phyloP scores from a whole-genome alignment of 2,888 invertebrate genomes.

The Ceramica pisi region DNA sequence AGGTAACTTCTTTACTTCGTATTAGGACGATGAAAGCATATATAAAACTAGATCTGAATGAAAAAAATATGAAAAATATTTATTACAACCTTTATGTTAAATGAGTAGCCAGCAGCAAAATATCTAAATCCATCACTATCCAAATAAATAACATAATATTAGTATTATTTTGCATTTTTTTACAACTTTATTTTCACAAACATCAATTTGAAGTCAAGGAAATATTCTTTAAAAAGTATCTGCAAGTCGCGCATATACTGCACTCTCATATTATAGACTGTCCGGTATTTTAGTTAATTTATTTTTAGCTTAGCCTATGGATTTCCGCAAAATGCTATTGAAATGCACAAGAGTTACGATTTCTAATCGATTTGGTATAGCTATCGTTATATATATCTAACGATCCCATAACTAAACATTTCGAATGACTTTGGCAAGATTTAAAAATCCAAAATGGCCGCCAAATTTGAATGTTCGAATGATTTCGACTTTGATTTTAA shows the following conservation, averaged over 20 bases:
- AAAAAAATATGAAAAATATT: not conserved
- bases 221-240: constrained; percentile 47
- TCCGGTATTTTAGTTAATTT: constrained; percentile 82
- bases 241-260: constrained; percentile 69
- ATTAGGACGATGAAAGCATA: no score
- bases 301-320: constrained; percentile 78
- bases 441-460: constrained; percentile 41
- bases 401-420: not conserved
- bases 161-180: not conserved
- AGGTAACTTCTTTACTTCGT: no score
- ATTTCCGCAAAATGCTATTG: constrained; percentile 79
- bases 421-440: constrained; percentile 18
- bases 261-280: constrained; percentile 74
- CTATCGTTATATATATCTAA: constrained; percentile 15
- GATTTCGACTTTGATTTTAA: constrained; percentile 14
- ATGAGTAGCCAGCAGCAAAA: not conserved
- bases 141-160: not conserved
- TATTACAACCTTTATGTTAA: not conserved
- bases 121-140: not conserved
- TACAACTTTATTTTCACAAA: not conserved
- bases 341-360: constrained; percentile 70
- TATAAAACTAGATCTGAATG: not conserved
- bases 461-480: constrained; percentile 23
- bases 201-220: not conserved
- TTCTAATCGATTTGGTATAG: constrained; percentile 64